Evolutionary conservation across 2,797 vertebrate genomes (phyloP).

Genomic region (Lycodopsis pacificus): DNA sequence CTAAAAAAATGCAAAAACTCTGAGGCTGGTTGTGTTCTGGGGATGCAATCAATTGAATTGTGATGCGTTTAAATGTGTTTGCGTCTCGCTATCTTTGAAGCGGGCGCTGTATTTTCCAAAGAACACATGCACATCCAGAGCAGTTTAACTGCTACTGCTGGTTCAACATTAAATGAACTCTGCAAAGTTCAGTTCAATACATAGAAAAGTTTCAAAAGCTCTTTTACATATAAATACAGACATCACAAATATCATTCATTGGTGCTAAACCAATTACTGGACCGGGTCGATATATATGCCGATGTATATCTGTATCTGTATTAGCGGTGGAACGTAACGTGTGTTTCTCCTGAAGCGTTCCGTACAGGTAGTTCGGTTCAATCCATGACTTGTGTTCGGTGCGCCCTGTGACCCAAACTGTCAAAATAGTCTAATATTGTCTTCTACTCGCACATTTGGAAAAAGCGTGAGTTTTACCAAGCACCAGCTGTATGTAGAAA

Average conservation of each 20-base stretch:
- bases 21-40: slow-evolving; percentile 6
- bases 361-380: too few relatives aligned
- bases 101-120: neutral
- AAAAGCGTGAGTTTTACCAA: too few relatives aligned
- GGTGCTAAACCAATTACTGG: neutral
- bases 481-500: too few relatives aligned
- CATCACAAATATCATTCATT: neutral
- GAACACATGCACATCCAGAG: neutral
- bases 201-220: neutral
- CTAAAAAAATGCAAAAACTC: neutral
- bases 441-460: too few relatives aligned
- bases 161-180: neutral
- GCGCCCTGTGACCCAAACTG: too few relatives aligned
- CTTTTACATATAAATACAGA: neutral
- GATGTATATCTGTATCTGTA: neutral
- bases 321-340: too few relatives aligned
- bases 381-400: too few relatives aligned
- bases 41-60: slow-evolving; percentile 11
- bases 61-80: neutral
- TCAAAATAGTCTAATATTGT: too few relatives aligned
- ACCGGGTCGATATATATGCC: neutral
- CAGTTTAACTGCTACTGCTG: too few relatives aligned
- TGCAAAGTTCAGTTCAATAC: neutral
- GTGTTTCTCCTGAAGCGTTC: too few relatives aligned
- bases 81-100: neutral